Conservation (phyloP, 2,888 invertebrate species). For the Andrena praecox region DNA sequence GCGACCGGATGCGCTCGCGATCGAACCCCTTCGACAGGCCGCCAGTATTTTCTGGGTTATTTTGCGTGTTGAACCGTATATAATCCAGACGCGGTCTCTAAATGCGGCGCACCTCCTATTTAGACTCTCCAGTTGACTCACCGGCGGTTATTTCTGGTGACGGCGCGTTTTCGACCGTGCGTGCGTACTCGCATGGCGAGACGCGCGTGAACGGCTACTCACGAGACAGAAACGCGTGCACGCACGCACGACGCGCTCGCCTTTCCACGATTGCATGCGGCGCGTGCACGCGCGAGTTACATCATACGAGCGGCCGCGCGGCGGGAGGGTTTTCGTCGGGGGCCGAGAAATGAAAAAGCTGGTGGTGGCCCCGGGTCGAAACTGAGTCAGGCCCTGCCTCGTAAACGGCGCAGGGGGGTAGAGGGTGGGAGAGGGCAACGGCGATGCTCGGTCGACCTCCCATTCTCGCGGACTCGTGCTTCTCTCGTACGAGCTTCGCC, state of each 20-base stretch:
- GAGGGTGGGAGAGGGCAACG: slow-evolving; percentile 12
- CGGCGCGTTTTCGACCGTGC: slow-evolving; percentile 78
- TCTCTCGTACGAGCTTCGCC: slow-evolving; percentile 7
- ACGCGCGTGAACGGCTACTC: slow-evolving; percentile 55
- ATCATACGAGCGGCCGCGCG: slow-evolving; percentile 55
- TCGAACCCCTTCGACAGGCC: background rate
- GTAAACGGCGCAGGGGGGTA: background rate
- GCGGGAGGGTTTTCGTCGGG: slow-evolving; percentile 45
- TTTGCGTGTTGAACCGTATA: slow-evolving; percentile 69
- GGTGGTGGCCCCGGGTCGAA: background rate
- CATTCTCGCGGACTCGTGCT: slow-evolving; percentile 20
- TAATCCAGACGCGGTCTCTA: slow-evolving; percentile 79
- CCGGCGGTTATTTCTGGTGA: slow-evolving; percentile 75
- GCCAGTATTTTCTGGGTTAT: slow-evolving; percentile 71
- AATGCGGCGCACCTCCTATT: slow-evolving; percentile 79
- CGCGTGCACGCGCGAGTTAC: slow-evolving; percentile 59
- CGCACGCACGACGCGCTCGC: slow-evolving; percentile 28
- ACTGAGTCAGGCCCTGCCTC: slow-evolving; percentile 13
- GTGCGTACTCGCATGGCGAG: slow-evolving; percentile 66
- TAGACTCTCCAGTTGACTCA: slow-evolving; percentile 80
- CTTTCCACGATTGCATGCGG: slow-evolving; percentile 20
- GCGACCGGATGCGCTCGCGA: background rate
- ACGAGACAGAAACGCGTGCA: slow-evolving; percentile 37
- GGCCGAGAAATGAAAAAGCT: slow-evolving; percentile 43
- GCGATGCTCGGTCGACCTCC: slow-evolving; percentile 30